These are phyloP conservation scores for Acronicta alni DNA, from an alignment of 2,888 invertebrate genomes.

Conservation along the genomic window DNA sequence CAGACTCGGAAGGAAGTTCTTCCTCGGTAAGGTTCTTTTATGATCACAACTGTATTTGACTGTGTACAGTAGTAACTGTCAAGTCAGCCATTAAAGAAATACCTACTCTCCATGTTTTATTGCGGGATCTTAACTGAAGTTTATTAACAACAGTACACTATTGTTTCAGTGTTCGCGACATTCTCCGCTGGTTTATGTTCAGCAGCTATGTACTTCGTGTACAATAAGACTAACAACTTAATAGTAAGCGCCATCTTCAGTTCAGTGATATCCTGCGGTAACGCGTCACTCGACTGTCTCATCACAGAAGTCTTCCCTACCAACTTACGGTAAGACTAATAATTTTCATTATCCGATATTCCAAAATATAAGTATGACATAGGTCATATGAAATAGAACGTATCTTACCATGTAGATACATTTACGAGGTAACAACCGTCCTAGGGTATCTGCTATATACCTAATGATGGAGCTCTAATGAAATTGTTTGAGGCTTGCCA, in stretches of 20 bases:
- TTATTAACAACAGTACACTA: too few relatives aligned
- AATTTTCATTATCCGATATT: too few relatives aligned
- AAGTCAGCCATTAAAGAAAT: too few relatives aligned
- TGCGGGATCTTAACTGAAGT: too few relatives aligned
- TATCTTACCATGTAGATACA: too few relatives aligned
- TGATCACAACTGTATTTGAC: not conserved
- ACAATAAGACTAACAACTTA: conserved; percentile 94
- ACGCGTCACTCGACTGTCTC: conserved; percentile 96
- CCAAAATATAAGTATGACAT: too few relatives aligned
- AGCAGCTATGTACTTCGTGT: conserved; percentile 95
- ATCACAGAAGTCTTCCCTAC: conserved; percentile 98
- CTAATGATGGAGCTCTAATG: not conserved
- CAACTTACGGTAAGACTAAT: conserved; percentile 91
- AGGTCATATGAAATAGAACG: too few relatives aligned
- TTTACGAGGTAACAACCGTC: too few relatives aligned
- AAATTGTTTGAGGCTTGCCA: not conserved
- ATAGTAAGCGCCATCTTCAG: conserved; percentile 95
- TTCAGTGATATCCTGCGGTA: conserved; percentile 96
- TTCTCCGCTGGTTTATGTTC: conserved; percentile 95
- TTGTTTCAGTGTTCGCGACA: conserved; percentile 93
- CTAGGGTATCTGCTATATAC: too few relatives aligned
- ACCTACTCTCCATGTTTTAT: too few relatives aligned
- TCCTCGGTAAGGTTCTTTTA: conserved; percentile 89
- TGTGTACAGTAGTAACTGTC: too few relatives aligned
- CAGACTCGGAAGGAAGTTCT: conserved; percentile 95